Percentiles rank a stretch among this genome's conserved stretches.
Conservation (phyloP, 2,888 invertebrate genomes). For the Tupiocoris notatus region DNA sequence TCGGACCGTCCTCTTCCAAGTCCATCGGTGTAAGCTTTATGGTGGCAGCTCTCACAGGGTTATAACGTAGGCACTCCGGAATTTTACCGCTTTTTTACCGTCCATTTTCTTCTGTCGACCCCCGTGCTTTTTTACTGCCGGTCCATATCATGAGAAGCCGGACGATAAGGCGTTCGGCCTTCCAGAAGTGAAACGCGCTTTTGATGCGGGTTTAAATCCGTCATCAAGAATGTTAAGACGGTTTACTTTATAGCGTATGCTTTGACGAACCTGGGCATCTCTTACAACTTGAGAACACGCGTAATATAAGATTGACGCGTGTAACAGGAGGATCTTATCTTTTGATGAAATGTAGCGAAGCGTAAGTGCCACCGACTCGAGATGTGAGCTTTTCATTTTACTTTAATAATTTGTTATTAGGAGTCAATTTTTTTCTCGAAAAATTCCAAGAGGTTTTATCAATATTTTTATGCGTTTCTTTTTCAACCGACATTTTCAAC, state of each 20-base stretch:
- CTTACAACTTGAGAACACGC: too few species aligned
- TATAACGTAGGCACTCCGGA: slow-evolving; percentile 39
- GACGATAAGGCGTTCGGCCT: slow-evolving; percentile 10
- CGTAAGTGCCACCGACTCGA: too few species aligned
- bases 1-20: background rate
- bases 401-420: too few species aligned
- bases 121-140: slow-evolving; percentile 18
- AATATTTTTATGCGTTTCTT: too few species aligned
- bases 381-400: too few species aligned
- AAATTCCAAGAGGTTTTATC: too few species aligned
- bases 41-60: slow-evolving; percentile 18
- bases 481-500: too few species aligned
- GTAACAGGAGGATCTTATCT: too few species aligned
- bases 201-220: background rate
- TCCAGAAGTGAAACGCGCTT: background rate
- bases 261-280: too few species aligned
- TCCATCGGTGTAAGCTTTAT: slow-evolving; percentile 12
- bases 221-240: background rate
- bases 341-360: too few species aligned
- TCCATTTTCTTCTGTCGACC: slow-evolving; percentile 38
- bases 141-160: slow-evolving; percentile 12
- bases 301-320: too few species aligned
- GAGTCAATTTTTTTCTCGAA: too few species aligned
- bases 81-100: slow-evolving; percentile 31
- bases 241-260: background rate